A percentile compares a stretch with the other conserved stretches of the same genome.
Conservation (phyloP, 2,888 invertebrate genomes). For the Xanthorhoe spadicearia region DNA sequence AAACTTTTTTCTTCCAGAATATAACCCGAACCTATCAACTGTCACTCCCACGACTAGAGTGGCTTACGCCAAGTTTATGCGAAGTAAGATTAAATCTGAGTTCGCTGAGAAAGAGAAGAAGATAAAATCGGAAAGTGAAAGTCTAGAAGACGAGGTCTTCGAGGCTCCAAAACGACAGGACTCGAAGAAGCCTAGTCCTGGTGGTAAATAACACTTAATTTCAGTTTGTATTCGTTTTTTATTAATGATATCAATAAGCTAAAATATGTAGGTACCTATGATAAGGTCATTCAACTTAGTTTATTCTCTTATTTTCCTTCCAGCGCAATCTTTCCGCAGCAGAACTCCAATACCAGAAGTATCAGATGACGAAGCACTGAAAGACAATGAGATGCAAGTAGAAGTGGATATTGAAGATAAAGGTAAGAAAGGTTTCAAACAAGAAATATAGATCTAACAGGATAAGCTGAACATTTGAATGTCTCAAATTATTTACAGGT, state of each 20-base stretch:
- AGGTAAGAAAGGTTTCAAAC: constrained; percentile 49
- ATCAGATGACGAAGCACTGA: constrained; percentile 75
- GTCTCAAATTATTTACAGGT: constrained; percentile 42
- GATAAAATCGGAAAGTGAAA: constrained; percentile 51
- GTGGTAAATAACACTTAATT: constrained; percentile 48
- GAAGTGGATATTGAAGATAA: constrained; percentile 76
- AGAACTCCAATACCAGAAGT: constrained; percentile 86
- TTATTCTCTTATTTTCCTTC: constrained; percentile 14
- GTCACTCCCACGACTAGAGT: constrained; percentile 92
- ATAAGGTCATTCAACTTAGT: background rate
- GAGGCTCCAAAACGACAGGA: constrained; percentile 57
- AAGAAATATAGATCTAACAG: too few relatives aligned
- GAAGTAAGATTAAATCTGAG: constrained; percentile 87
- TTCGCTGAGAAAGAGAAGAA: constrained; percentile 61
- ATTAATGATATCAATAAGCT: too few relatives aligned
- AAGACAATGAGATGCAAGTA: constrained; percentile 71
- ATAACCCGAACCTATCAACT: constrained; percentile 90
- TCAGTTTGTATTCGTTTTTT: background rate
- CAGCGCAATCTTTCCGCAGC: constrained; percentile 75
- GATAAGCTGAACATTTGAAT: too few relatives aligned
- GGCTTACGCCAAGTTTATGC: constrained; percentile 95
- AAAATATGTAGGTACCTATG: too few relatives aligned
- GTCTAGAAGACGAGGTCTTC: constrained; percentile 67
- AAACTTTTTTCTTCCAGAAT: constrained; percentile 83
- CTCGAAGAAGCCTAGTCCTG: constrained; percentile 43